Base-by-base conservation (phyloP, 2,113 vertebrate genomes). In the Notothenia coriiceps region DNA sequence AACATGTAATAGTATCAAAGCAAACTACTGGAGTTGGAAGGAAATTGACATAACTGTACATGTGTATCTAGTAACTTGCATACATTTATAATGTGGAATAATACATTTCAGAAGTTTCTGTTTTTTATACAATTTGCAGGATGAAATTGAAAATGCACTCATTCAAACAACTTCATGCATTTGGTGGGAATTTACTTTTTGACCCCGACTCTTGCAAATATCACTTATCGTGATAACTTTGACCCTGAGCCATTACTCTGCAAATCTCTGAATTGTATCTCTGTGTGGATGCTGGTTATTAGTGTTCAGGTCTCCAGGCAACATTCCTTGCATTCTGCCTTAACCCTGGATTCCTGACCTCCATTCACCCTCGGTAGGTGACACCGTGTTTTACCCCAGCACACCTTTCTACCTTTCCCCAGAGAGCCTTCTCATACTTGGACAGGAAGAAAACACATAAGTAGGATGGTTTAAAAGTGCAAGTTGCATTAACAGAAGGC, bases 311-410 rank as follows among this genome's bases (percentile, higher is more conserved):
- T 89, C 90, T 88, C 49, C 61, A 83, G 82, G 86, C 74, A 82
- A 86, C 83, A 93, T 93, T 94, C 87, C 83, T 79, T 25, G 10
- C 74, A 86, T 93, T 90, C 87, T 87, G 83, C 84, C 70, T 79
- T 60, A 52, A 40, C 64, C 65, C 68, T 69, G 70, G 73, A 87
- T 77, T 87, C 81, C 71, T 89, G 79, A 89, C 84, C 87, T 84
- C 61, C 80, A 47, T 56, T 87, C 85, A 86, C 81, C 83, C 68
- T 73, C 54, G 52, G 52, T 29, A 55, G 66, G 49, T 66, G 73
- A 80, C 52, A 64, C 51, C 0, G 0, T 40, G 74, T 73, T 78
- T 76, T 77, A 84, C 82, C 59, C 72, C 52, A 15, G 75, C 64
- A 54, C 49, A 73, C 56, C 57, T 78, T 57, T 80, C 35, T 74